phyloP scores from a whole-genome alignment of 2,113 vertebrate species.

The Nyctereutes procyonoides region DNA sequence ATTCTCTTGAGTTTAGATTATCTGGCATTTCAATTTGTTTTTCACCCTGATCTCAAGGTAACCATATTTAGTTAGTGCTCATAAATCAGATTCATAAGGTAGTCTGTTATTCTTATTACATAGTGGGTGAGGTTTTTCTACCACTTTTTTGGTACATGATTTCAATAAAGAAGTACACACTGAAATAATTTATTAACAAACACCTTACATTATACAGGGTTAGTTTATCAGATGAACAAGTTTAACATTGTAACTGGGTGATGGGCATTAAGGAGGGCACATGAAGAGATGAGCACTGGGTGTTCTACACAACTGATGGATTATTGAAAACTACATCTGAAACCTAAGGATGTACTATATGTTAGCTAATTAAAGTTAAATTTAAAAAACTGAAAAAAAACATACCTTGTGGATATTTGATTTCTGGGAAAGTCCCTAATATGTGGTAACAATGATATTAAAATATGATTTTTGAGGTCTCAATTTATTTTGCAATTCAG shows the following conservation, averaged over 20 bases:
- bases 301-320: no score
- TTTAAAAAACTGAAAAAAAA: no score
- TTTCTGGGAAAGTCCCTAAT: background rate
- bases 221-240: constrained; percentile 42
- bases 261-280: no score
- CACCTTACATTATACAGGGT: background rate
- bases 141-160: constrained; percentile 38
- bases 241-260: background rate
- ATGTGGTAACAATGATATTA: background rate
- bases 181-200: constrained; percentile 56
- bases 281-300: no score
- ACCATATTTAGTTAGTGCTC: background rate
- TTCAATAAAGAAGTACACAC: constrained; percentile 21
- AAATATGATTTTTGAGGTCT: background rate
- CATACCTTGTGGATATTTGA: background rate
- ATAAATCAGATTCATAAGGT: constrained; percentile 61
- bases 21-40: constrained; percentile 57
- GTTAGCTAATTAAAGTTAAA: no score
- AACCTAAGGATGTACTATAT: no score
- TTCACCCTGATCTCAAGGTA: constrained; percentile 50
- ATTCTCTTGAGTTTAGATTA: constrained; percentile 34
- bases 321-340: no score
- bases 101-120: constrained; percentile 53
- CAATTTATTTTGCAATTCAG: background rate
- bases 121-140: background rate